phyloP scores from a whole-genome alignment of 2,888 invertebrate species.

The Tenthredo notha region DNA sequence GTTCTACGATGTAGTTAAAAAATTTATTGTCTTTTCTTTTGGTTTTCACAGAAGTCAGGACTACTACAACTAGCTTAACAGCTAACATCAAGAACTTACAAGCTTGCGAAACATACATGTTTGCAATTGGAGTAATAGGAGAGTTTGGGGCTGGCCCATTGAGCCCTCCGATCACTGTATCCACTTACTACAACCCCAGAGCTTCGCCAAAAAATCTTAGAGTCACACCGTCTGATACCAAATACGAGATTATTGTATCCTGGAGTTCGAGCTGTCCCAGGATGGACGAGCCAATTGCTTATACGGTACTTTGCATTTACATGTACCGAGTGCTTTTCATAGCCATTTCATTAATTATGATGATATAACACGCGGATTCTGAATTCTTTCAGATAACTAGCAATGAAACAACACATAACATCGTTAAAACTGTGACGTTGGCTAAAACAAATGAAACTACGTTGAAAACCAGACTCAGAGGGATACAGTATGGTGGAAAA shows the following conservation, averaged over 20 bases:
- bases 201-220: conserved; percentile 86
- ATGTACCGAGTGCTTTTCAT: not conserved
- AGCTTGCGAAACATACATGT: conserved; percentile 87
- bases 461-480: conserved; percentile 80
- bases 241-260: conserved; percentile 81
- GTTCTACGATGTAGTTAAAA: conserved; percentile 20
- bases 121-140: conserved; percentile 85
- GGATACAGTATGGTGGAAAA: conserved; percentile 80
- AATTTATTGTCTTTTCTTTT: conserved; percentile 34
- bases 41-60: conserved; percentile 77
- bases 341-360: not conserved
- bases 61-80: conserved; percentile 80
- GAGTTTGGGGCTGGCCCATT: conserved; percentile 86
- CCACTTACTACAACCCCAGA: conserved; percentile 83
- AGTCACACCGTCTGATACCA: conserved; percentile 76
- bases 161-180: conserved; percentile 79
- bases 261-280: conserved; percentile 88
- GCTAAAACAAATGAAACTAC: conserved; percentile 79
- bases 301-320: conserved; percentile 81
- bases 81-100: conserved; percentile 83
- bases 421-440: conserved; percentile 78
- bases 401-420: conserved; percentile 78
- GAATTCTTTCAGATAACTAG: conserved; percentile 78
- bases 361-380: not conserved
- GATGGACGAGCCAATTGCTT: conserved; percentile 79